phyloP scores from a whole-genome alignment of 2,113 vertebrate species.

The Dasyurus viverrinus region DNA sequence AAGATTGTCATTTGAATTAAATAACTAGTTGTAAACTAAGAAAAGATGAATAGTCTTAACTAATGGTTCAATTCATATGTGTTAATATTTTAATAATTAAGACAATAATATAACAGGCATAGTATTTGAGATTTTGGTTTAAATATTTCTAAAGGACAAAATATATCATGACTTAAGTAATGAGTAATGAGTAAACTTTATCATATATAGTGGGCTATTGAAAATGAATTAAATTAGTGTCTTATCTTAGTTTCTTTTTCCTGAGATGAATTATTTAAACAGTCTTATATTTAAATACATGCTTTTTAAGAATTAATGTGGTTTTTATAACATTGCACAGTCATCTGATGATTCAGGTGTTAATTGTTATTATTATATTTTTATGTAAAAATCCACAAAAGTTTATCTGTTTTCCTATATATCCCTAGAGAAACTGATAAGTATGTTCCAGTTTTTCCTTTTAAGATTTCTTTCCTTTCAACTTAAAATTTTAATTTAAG shows the following conservation, averaged over 20 bases:
- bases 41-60: background rate
- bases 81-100: background rate
- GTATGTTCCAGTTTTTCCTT: background rate
- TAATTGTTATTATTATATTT: background rate
- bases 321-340: background rate
- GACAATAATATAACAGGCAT: background rate
- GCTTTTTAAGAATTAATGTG: background rate
- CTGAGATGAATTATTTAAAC: background rate
- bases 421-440: background rate
- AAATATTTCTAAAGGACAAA: background rate
- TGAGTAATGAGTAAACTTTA: background rate
- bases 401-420: background rate
- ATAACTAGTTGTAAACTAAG: background rate
- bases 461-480: background rate
- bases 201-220: background rate
- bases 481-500: background rate
- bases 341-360: background rate
- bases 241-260: background rate
- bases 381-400: background rate
- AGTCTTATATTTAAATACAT: background rate
- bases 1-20: background rate
- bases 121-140: background rate
- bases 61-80: background rate
- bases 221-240: background rate
- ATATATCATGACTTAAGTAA: background rate